Evolutionary conservation across 2,797 vertebrate species (phyloP), one percentile per base, ranked within the genome.

Genomic region (Alauda arvensis): DNA sequence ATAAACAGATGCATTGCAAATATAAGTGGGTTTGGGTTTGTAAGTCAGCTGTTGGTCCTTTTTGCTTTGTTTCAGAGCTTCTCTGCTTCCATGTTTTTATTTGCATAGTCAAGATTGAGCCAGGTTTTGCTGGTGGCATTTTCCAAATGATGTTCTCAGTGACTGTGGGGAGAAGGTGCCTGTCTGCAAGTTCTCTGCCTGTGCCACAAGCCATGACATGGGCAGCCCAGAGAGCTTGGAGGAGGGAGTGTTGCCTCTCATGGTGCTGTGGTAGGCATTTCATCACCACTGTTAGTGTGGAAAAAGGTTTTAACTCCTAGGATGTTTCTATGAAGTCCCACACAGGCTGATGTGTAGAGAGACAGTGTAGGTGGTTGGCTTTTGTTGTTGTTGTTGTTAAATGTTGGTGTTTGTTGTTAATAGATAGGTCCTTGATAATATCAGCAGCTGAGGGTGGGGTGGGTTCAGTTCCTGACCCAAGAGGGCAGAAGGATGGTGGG

Each of bases 161-260:
- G 77, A 11, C 8, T 16, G 42, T 28, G 57, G 21, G 62, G 29
- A 42, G 57, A 25, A 29, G 40, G 45, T 53, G 39, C 5, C 1
- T 33, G 8, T 10, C 19, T 67, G 59, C 26, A 39, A 2, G 28
- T 40, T 53, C 81, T 70, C 21, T 71, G 46, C 24, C 53, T 28
- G 24, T 46, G 31, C 45, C 26, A 0, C 21, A 1, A 10, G 9
- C 59, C 4, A 1, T 13, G 40, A 9, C 12, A 7, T 9, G 74
- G 62, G 11, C 33, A n/a, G 5, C 62, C 26, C 37, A 34, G 18
- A 29, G 15, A 10, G 34, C 51, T 1, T 71, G 59, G 19, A 48
- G 59, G 43, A 34, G 21, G 17, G 10, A 25, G 7, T 2, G 5
- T 8, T 63, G 34, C 31, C 49, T 40, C 49, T 24, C 67, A 3